Evolutionary conservation across 2,888 invertebrate genomes (phyloP).

Genomic region (Chymomyza fuscimana): DNA sequence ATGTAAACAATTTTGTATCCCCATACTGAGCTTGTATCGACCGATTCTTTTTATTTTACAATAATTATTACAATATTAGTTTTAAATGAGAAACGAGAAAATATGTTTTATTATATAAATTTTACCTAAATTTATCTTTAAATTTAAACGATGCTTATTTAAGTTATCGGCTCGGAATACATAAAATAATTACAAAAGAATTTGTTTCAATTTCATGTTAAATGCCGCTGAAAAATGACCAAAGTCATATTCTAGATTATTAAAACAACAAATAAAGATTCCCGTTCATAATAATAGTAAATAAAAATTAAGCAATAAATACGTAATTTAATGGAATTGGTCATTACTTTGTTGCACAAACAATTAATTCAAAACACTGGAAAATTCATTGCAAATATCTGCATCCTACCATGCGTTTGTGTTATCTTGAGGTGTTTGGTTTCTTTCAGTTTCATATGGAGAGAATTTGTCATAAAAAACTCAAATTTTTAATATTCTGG

Average conservation of each 20-base stretch:
- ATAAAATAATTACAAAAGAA: slow-evolving; percentile 13
- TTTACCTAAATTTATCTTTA: slow-evolving; percentile 17
- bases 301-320: slow-evolving; percentile 2
- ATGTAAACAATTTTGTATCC: neutral
- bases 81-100: slow-evolving; percentile 19
- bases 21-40: neutral
- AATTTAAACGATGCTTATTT: slow-evolving; percentile 9
- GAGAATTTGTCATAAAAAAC: slow-evolving; percentile 4
- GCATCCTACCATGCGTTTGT: slow-evolving; percentile 1
- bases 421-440: slow-evolving; percentile 15
- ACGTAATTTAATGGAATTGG: slow-evolving; percentile 15
- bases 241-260: neutral
- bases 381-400: slow-evolving; percentile 12
- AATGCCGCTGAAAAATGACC: slow-evolving; percentile 18
- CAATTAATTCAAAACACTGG: slow-evolving; percentile 14
- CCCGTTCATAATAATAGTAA: slow-evolving; percentile 3
- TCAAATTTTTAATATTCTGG: neutral
- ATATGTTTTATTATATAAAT: slow-evolving; percentile 1
- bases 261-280: slow-evolving; percentile 5
- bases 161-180: slow-evolving; percentile 14
- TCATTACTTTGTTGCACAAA: slow-evolving; percentile 10
- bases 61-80: neutral
- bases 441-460: slow-evolving; percentile 4
- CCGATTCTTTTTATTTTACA: neutral
- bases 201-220: slow-evolving; percentile 12